Percentiles rank a stretch among this genome's conserved stretches.
Evolutionary conservation across 2,888 invertebrate genomes (phyloP).

Genomic region (Caenorhabditis sp.): DNA sequence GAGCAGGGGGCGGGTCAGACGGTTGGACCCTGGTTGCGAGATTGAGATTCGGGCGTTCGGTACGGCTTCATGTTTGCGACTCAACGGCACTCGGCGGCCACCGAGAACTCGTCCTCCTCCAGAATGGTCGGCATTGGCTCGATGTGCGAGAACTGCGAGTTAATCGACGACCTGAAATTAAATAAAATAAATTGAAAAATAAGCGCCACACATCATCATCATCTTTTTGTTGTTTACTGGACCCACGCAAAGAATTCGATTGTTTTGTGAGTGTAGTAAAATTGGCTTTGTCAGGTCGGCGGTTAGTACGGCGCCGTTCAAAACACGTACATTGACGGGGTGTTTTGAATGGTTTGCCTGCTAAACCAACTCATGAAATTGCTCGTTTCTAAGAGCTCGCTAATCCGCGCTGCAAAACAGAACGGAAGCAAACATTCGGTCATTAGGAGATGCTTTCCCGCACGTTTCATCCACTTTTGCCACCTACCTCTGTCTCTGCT

Average conservation of each 20-base stretch:
- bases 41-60: slow-evolving; percentile 35
- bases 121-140: slow-evolving; percentile 70
- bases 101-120: slow-evolving; percentile 63
- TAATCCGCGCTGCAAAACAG: slow-evolving; percentile 21
- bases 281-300: slow-evolving; percentile 22
- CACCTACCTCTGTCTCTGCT: slow-evolving; percentile 62
- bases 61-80: slow-evolving; percentile 9
- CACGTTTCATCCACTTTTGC: slow-evolving; percentile 27
- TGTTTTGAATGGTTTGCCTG: slow-evolving; percentile 4
- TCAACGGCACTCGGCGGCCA: slow-evolving; percentile 46
- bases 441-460: slow-evolving; percentile 11
- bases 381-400: background rate
- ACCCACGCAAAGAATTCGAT: slow-evolving; percentile 20
- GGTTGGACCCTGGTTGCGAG: slow-evolving; percentile 45
- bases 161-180: slow-evolving; percentile 63
- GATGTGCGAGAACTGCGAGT: slow-evolving; percentile 64
- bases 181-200: too few species aligned
- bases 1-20: slow-evolving; percentile 33
- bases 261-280: slow-evolving; percentile 33
- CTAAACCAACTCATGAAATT: slow-evolving; percentile 1
- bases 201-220: slow-evolving; percentile 30
- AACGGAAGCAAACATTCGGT: slow-evolving; percentile 21
- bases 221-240: slow-evolving; percentile 23
- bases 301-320: too few species aligned
- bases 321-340: too few species aligned